Conservation (phyloP, 2,113 vertebrate genomes). For the Tenebrosternarchus preto region DNA sequence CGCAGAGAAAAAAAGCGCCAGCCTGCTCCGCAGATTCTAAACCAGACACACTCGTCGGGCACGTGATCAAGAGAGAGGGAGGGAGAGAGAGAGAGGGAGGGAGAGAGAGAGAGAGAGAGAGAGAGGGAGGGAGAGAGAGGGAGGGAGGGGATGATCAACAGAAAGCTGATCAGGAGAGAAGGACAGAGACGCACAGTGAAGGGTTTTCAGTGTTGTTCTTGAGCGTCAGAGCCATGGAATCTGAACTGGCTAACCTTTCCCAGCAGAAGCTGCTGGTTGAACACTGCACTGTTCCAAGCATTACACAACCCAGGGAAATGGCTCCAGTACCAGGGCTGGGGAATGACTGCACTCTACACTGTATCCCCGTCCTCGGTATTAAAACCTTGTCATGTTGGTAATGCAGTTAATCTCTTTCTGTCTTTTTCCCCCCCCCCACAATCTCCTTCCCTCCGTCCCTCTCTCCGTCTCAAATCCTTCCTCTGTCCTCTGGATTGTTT, state of each 20-base stretch:
- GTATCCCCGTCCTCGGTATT: too few species aligned
- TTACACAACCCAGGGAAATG: conserved; percentile 41
- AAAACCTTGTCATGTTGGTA: too few species aligned
- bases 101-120: not conserved
- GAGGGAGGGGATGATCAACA: not conserved
- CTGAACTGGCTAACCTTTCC: conserved; percentile 53
- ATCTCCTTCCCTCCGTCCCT: not conserved
- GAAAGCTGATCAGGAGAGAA: not conserved
- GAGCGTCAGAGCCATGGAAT: conserved; percentile 47
- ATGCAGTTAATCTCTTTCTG: not conserved
- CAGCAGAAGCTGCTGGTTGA: conserved; percentile 53
- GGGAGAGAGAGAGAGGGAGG: too few species aligned
- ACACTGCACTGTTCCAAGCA: conserved; percentile 43
- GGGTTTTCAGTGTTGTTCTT: conserved; percentile 52
- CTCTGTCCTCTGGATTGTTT: not conserved
- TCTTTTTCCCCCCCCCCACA: not conserved
- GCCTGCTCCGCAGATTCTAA: too few species aligned
- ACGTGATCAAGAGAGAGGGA: not conserved
- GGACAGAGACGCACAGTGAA: conserved; percentile 4
- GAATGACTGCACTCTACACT: too few species aligned
- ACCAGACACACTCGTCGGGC: too few species aligned
- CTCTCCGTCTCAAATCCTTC: not conserved
- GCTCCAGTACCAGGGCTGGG: not conserved
- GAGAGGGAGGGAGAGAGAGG: not conserved
- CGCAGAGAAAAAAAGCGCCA: too few species aligned